A percentile compares a stretch with the other conserved stretches of the same genome.
phyloP scores from a whole-genome alignment of 2,797 vertebrate species.

The Cottoperca gobio region DNA sequence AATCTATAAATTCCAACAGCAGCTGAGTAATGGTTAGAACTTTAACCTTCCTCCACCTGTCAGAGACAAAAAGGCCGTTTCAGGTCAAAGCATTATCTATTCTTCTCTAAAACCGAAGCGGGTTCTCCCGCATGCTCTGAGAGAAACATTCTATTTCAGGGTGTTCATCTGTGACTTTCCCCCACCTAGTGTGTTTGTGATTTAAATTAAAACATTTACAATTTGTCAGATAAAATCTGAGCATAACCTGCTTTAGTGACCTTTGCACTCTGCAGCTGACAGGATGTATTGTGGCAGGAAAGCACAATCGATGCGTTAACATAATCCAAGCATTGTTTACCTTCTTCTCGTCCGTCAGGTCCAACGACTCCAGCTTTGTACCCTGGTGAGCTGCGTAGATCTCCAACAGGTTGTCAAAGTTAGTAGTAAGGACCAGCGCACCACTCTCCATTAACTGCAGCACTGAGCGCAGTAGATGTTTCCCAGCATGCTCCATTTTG shows the following conservation, averaged over 20 bases:
- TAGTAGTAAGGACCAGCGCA: constrained; percentile 94
- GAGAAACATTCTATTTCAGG: not conserved
- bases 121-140: too few relatives aligned
- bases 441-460: constrained; percentile 96
- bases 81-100: constrained; percentile 26
- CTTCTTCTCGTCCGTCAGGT: constrained; percentile 97
- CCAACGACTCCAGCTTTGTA: constrained; percentile 94
- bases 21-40: constrained; percentile 43
- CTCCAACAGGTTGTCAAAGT: constrained; percentile 97
- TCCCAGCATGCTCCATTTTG: constrained; percentile 96
- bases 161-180: not conserved
- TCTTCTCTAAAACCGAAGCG: constrained; percentile 32
- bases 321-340: constrained; percentile 66
- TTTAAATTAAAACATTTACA: not conserved
- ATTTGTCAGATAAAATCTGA: not conserved
- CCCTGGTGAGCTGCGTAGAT: constrained; percentile 94
- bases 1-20: constrained; percentile 51
- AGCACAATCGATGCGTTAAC: constrained; percentile 39
- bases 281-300: constrained; percentile 3
- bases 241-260: constrained; percentile 24
- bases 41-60: constrained; percentile 56
- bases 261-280: constrained; percentile 59
- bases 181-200: not conserved
- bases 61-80: constrained; percentile 44
- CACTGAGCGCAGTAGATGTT: constrained; percentile 93